Conservation (phyloP, 2,113 vertebrate species). For the Anthoscopus minutus region DNA sequence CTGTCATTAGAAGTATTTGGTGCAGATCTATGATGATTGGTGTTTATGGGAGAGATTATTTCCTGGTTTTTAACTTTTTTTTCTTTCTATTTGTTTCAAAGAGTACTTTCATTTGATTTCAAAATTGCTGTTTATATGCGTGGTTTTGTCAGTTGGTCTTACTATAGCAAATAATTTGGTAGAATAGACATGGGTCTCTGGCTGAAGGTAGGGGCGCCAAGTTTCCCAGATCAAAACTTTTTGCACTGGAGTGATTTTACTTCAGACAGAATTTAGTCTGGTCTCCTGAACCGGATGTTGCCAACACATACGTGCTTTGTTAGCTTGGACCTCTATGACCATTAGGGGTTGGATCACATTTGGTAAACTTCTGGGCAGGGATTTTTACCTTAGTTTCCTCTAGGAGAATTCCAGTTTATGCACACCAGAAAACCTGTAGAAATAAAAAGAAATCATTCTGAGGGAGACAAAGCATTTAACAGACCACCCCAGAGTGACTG, state of each 20-base stretch:
- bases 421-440: neutral
- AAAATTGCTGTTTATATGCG: neutral
- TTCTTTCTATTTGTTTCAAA: neutral
- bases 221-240: neutral
- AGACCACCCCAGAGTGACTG: neutral
- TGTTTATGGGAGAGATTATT: neutral
- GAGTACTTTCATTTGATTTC: neutral
- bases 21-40: rapidly evolving
- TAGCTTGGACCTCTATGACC: neutral
- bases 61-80: neutral
- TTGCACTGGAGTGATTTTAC: neutral
- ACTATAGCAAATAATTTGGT: neutral
- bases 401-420: neutral
- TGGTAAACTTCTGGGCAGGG: neutral
- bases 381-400: neutral
- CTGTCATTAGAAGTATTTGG: neutral
- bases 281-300: neutral
- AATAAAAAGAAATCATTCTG: neutral
- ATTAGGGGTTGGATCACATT: neutral
- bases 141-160: neutral
- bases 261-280: neutral
- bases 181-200: neutral
- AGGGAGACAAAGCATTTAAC: neutral
- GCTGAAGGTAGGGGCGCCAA: neutral
- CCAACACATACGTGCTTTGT: neutral